Base-by-base conservation (phyloP, 2,113 vertebrate genomes). In the Regulus satrapa region DNA sequence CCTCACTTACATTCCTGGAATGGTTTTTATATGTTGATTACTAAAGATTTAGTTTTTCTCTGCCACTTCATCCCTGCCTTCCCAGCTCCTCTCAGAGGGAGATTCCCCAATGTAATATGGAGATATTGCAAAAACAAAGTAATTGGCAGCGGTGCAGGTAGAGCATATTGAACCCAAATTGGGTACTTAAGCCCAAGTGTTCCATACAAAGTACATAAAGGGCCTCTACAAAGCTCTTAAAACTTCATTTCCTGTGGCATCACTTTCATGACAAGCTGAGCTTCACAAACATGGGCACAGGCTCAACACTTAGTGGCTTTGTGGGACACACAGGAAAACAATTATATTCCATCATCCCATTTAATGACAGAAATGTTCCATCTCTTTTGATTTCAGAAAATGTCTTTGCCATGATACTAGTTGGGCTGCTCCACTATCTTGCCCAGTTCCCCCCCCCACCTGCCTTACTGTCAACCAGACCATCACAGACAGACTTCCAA, bases 71-170 rank as follows among this genome's bases (percentile, higher is more conserved):
- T 19, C 18, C 36, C 40, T 68, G 32, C 17, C 32, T 72, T 68
- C 36, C 58, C 67, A 73, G 13, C 31, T 52, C 7, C 12, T 56
- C 25, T 66, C 15, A 73, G 75, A 66, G 21, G 7, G 10, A 51
- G 6, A 23, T 17, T 8, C 36, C 10, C 14, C 31, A 21, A 73
- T n/a, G 32, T 29, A 83, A 55, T 3, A 6, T 0, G 1, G 20
- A 72, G 25, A 12, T 26, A 77, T 5, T 69, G 18, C 36, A 78
- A 75, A 92, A 85, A 55, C 19, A 54, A 66, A 15, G 12, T 43
- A 63, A 72, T 15, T 41, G 4, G 18, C 12, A 66, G 55, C 29
- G 29, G 12, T 0, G 4, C 12, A 34, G 29, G 24, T 32, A 34
- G 15, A 17, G 26, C 34, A 78, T 10, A 5, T 18, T 72, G 19